A percentile compares a stretch with the other conserved stretches of the same genome.
Evolutionary conservation across 2,113 vertebrate genomes (phyloP).

Genomic region (Mastomys coucha): DNA sequence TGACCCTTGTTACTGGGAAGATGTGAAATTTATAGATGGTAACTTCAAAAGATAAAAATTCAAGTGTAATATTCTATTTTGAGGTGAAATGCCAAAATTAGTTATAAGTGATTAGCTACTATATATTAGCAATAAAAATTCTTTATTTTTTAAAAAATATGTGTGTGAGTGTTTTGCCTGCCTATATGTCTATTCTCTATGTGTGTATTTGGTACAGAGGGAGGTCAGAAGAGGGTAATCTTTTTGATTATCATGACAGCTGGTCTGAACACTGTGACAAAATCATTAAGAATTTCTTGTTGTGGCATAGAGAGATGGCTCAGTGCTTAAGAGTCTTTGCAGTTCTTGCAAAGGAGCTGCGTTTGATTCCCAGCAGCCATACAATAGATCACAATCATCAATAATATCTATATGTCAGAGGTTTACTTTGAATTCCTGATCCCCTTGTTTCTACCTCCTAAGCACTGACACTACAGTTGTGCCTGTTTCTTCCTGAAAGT

Average conservation of each 20-base stretch:
- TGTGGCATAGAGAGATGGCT: neutral
- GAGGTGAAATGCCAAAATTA: neutral
- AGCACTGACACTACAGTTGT: neutral
- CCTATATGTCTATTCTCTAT: neutral
- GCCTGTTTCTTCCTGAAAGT: neutral
- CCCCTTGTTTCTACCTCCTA: neutral
- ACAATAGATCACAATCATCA: neutral
- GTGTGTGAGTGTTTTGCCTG: neutral
- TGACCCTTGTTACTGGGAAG: neutral
- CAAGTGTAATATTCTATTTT: constrained; percentile 7
- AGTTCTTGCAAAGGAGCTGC: neutral
- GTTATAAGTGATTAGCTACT: neutral
- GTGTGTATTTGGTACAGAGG: neutral
- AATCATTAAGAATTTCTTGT: neutral
- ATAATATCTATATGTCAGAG: neutral
- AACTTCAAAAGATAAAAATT: neutral
- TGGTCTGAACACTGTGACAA: neutral
- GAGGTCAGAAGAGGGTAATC: neutral
- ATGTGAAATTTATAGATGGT: constrained; percentile 6
- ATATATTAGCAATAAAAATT: neutral
- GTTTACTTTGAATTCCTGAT: neutral
- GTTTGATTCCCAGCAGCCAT: neutral
- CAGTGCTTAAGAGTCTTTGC: neutral
- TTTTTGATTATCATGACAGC: neutral
- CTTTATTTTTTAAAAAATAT: constrained; percentile 42